Evolutionary conservation across 2,797 vertebrate genomes (phyloP).

Genomic region (Columba guinea): DNA sequence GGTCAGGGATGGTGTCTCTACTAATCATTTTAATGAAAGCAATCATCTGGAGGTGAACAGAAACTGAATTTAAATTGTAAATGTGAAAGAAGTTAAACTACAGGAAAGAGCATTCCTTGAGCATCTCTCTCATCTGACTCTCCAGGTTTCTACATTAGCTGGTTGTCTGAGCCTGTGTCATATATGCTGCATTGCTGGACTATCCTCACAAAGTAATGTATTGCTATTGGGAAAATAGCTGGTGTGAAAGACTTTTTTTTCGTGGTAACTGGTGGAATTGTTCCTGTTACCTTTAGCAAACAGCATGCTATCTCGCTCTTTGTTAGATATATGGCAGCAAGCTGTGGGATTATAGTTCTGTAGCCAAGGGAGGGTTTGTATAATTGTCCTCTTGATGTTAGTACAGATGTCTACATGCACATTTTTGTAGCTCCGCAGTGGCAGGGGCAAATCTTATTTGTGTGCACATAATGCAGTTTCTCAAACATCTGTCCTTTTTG

Average conservation of each 20-base stretch:
- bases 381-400: not conserved
- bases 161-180: not conserved
- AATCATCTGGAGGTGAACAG: constrained; percentile 19
- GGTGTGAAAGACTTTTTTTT: not conserved
- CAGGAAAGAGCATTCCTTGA: not conserved
- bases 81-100: not conserved
- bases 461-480: not conserved
- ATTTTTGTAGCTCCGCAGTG: not conserved
- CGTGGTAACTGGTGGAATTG: not conserved
- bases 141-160: not conserved
- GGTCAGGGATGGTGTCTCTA: constrained; percentile 23
- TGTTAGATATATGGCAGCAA: not conserved
- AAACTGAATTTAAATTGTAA: constrained; percentile 40
- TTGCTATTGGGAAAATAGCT: not conserved
- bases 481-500: not conserved
- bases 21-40: constrained; percentile 47
- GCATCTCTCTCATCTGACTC: not conserved
- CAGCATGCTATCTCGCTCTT: not conserved
- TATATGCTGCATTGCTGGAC: not conserved
- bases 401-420: not conserved
- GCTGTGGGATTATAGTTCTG: not conserved
- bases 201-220: not conserved
- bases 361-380: not conserved
- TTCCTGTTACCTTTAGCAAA: not conserved
- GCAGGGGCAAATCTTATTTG: not conserved